phyloP scores from a whole-genome alignment of 2,113 vertebrate genomes.

The Oreotrochilus melanogaster region DNA sequence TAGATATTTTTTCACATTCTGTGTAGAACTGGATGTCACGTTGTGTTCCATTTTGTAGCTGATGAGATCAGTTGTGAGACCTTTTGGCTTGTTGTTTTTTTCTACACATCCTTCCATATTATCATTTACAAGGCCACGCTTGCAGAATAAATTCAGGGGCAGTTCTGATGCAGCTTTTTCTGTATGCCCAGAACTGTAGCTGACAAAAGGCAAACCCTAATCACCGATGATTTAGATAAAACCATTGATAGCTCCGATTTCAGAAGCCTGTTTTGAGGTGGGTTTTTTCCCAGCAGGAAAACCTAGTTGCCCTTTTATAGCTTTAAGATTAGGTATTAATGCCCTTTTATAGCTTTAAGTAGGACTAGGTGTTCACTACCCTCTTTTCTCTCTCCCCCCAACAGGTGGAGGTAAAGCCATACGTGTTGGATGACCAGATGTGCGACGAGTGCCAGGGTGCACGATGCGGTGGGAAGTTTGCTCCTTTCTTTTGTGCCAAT shows the following conservation, averaged over 20 bases:
- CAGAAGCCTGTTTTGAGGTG: background rate
- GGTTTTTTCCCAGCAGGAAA: background rate
- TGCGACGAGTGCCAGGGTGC: slow-evolving; percentile 98
- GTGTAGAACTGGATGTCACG: background rate
- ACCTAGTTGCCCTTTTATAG: rapidly evolving
- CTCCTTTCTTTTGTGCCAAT: slow-evolving; percentile 98
- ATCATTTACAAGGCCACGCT: background rate
- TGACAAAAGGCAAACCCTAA: background rate
- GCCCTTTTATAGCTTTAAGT: rapidly evolving
- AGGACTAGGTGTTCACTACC: background rate
- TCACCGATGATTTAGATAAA: background rate
- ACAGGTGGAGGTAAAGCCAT: slow-evolving; percentile 98
- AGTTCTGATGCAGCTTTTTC: background rate
- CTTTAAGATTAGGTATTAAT: too few relatives aligned
- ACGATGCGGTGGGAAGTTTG: slow-evolving; percentile 95
- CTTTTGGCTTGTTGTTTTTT: background rate
- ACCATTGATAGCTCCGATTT: rapidly evolving
- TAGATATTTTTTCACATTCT: too few relatives aligned
- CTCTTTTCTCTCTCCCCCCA: background rate
- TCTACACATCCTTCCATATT: background rate
- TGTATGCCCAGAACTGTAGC: background rate
- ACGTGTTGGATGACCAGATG: slow-evolving; percentile 97
- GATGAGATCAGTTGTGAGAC: background rate
- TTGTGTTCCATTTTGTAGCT: background rate
- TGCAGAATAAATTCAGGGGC: background rate